Evolutionary conservation across 1,140 invertebrate species (phyloP), one percentile per base, ranked within the genome.

Genomic region (Magallana gigas): DNA sequence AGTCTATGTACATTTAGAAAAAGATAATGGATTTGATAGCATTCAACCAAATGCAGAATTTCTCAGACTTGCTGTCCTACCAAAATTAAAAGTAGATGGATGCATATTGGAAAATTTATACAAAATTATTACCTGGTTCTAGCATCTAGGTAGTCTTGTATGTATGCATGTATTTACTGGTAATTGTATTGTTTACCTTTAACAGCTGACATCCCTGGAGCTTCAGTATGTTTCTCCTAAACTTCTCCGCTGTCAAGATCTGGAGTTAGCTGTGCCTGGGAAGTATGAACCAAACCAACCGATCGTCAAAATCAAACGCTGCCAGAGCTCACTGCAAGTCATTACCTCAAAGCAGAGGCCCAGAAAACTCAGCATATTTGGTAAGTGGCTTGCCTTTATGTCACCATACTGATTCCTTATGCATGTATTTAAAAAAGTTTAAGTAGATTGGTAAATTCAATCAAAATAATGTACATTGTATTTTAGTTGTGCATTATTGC

Each of bases 331-430:
- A 80, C 91, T 96, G n/a, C 96, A 98, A 95, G 98, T 99, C 18
- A 99, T 99, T 82, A 99, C 98, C 6, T 99, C 98, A 0, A 99
- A 99, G 95, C 99, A 99, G 94, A 95, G 98, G 57, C 99, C 99
- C 0, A 96, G 99, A 84, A 99, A 99, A 91, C 96, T 99, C 0
- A 97, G 97, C 90, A 99, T 99, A 88, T 97, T 96, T 95, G 97
- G 97, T 96, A 89, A 90, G 91, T 86, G 16, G 5, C 29, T 56
- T 48, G n/a, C 14, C 14, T 64, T 18, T 16, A 64, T 64, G 18
- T 64, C 2, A 64, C 8, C 14, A 16, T 64, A 48, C 36, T 48
- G 36, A 16, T 64, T 64, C 14, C 14, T 14, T 5, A 7, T 64
- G 0, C 18, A 16, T 64, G 14, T 2, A 3, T 64, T 64, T 64